Conservation (phyloP, 1,140 invertebrate species). For the Choristoneura fumiferana region DNA sequence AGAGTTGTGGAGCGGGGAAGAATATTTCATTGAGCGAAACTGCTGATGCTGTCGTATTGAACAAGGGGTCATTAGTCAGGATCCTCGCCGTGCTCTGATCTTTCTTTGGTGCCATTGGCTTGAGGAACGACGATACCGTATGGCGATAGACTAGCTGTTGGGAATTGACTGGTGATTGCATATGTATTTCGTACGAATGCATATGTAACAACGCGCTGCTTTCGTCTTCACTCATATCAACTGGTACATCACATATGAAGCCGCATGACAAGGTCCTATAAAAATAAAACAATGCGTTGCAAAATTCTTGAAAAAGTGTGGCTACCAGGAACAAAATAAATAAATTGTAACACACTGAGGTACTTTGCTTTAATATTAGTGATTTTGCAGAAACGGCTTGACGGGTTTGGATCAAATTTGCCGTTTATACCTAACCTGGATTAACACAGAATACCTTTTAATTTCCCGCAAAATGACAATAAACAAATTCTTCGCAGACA, state of each 20-base stretch:
- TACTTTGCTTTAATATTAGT: no score
- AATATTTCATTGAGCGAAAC: conserved; percentile 79
- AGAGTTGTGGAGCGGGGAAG: conserved; percentile 80
- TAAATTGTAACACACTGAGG: no score
- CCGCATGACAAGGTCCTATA: conserved; percentile 78
- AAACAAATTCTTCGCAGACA: no score
- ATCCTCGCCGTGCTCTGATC: conserved; percentile 78
- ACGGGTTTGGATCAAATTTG: no score
- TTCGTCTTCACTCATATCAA: conserved; percentile 67
- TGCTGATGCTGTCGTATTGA: conserved; percentile 79
- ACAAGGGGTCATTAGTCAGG: conserved; percentile 80
- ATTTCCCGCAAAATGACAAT: no score
- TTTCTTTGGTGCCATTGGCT: conserved; percentile 64
- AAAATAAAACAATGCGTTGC: conserved; percentile 24
- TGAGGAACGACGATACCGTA: conserved; percentile 47
- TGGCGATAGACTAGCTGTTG: conserved; percentile 63
- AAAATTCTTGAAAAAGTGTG: no score
- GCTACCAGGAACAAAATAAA: no score
- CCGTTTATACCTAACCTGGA: no score
- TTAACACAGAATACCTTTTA: no score
- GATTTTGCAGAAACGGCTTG: no score
- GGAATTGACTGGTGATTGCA: conserved; percentile 65
- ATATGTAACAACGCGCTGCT: conserved; percentile 71
- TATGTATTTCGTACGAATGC: conserved; percentile 77
- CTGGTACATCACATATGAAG: conserved; percentile 79